These are phyloP conservation scores for Phoebastria nigripes DNA, from an alignment of 2,797 vertebrate species.

Conservation along the genomic window DNA sequence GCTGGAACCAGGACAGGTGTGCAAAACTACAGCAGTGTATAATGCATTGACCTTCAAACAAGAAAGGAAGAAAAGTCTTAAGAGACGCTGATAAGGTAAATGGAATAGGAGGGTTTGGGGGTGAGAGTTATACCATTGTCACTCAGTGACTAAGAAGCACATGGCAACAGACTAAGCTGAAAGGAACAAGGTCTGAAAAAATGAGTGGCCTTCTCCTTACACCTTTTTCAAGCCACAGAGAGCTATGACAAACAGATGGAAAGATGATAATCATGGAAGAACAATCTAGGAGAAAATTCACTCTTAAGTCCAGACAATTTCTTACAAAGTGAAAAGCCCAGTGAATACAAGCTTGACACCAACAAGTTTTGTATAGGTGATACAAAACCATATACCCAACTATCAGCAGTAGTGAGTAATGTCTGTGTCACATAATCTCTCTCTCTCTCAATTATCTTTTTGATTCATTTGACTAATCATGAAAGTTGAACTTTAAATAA, in stretches of 20 bases:
- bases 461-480: slow-evolving; percentile 56
- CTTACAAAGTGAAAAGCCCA: neutral
- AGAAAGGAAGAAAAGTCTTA: neutral
- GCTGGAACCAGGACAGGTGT: neutral
- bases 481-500: slow-evolving; percentile 65
- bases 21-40: neutral
- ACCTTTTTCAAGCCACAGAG: neutral
- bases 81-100: neutral
- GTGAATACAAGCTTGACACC: neutral
- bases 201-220: neutral
- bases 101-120: neutral
- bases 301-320: neutral
- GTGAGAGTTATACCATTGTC: neutral
- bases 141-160: neutral
- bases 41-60: neutral
- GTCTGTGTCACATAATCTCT: slow-evolving; percentile 15
- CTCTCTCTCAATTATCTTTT: slow-evolving; percentile 22
- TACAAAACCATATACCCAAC: neutral
- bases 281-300: neutral
- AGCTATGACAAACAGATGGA: neutral
- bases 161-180: neutral
- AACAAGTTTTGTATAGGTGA: neutral
- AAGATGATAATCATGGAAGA: neutral
- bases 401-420: slow-evolving; percentile 22
- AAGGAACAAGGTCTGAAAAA: neutral